These are phyloP conservation scores for Passer domesticus DNA, from an alignment of 2,113 vertebrate species.

Conservation along the genomic window DNA sequence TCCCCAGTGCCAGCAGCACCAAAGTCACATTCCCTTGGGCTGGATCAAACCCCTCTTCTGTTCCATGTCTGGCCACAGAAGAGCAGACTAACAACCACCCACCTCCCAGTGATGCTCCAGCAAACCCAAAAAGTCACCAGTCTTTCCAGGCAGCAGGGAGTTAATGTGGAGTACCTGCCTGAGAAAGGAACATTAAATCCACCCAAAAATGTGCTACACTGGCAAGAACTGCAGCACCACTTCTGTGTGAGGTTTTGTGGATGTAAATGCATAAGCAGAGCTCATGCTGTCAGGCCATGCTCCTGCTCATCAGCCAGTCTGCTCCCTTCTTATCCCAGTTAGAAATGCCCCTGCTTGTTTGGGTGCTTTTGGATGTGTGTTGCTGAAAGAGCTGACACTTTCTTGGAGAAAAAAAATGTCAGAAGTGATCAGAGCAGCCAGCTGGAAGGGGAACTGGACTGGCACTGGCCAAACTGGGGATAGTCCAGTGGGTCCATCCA, in stretches of 20 bases:
- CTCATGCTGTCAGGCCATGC: background rate
- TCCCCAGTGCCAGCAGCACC: background rate
- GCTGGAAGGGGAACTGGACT: background rate
- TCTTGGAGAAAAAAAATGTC: background rate
- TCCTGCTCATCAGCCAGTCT: background rate
- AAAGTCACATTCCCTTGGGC: background rate
- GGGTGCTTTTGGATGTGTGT: accelerated
- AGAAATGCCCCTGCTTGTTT: background rate
- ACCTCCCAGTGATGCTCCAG: background rate
- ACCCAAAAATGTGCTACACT: background rate
- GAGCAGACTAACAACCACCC: background rate
- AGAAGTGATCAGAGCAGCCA: background rate
- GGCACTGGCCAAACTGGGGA: background rate
- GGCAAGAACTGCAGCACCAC: background rate
- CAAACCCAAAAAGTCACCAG: background rate
- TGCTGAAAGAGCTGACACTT: background rate
- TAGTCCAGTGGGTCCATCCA: background rate
- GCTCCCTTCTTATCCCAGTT: background rate
- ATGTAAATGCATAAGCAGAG: background rate
- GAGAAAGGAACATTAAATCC: background rate
- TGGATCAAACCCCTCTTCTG: background rate
- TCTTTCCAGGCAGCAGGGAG: background rate
- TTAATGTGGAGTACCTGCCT: background rate
- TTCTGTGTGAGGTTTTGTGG: background rate
- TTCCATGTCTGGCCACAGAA: background rate